phyloP scores from a whole-genome alignment of 1,140 invertebrate species.

The Drosophila sp. region DNA sequence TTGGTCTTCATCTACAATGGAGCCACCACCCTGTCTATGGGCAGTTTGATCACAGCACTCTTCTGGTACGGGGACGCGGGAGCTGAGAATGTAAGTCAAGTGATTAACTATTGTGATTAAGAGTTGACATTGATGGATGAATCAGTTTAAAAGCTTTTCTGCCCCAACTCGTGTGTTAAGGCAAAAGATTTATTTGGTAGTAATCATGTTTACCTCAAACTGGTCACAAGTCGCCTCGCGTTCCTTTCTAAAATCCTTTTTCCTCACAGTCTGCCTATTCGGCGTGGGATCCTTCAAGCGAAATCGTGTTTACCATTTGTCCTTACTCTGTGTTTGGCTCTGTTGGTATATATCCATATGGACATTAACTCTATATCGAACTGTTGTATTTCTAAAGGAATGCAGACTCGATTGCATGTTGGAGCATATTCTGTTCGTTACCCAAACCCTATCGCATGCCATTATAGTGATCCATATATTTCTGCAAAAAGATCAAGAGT shows the following conservation, averaged over 20 bases:
- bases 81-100: slow-evolving; percentile 63
- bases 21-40: slow-evolving; percentile 51
- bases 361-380: not conserved
- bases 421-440: slow-evolving; percentile 19
- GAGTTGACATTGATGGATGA: slow-evolving; percentile 8
- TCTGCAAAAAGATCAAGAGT: slow-evolving; percentile 5
- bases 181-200: slow-evolving; percentile 5
- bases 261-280: slow-evolving; percentile 25
- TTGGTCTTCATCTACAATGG: slow-evolving; percentile 50
- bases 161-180: not conserved
- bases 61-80: slow-evolving; percentile 67
- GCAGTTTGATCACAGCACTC: slow-evolving; percentile 46
- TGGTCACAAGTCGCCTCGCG: slow-evolving; percentile 26
- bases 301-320: slow-evolving; percentile 18
- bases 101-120: not conserved
- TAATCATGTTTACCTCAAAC: slow-evolving; percentile 38
- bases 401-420: slow-evolving; percentile 56
- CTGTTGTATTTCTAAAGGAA: not conserved
- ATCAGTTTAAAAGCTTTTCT: not conserved
- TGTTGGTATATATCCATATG: slow-evolving; percentile 39
- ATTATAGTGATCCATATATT: slow-evolving; percentile 44
- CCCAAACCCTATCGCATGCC: slow-evolving; percentile 33
- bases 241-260: slow-evolving; percentile 26
- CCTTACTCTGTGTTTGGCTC: slow-evolving; percentile 35
- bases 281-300: slow-evolving; percentile 23